These are phyloP conservation scores for Epizoanthus illoricatus DNA, from an alignment of 92 coral and sea anemone species.

Conservation along the genomic window DNA sequence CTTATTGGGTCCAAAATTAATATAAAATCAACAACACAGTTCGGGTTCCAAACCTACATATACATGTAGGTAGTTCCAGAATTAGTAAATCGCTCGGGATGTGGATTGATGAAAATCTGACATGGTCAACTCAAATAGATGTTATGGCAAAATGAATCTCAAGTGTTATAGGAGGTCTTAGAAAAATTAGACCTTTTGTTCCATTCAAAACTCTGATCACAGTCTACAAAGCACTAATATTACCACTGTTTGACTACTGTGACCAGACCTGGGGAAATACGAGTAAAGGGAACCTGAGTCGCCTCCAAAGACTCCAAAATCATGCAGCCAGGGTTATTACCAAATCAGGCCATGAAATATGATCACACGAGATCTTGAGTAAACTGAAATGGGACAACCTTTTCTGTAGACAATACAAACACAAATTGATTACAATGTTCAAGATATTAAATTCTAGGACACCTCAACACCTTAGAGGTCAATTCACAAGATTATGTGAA, in stretches of 20 bases:
- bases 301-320: background rate
- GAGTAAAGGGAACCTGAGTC: background rate
- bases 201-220: background rate
- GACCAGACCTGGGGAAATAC: conserved; percentile 24
- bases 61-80: conserved; percentile 26
- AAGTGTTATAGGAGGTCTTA: background rate
- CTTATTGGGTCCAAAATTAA: conserved; percentile 19
- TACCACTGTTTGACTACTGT: conserved; percentile 16
- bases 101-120: conserved; percentile 5
- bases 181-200: conserved; percentile 14
- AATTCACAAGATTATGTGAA: background rate
- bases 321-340: background rate
- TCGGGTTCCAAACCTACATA: conserved; percentile 16
- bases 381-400: background rate
- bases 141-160: background rate
- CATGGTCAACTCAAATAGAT: background rate
- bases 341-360: background rate
- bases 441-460: no score
- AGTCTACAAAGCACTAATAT: conserved; percentile 11
- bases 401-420: background rate
- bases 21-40: background rate
- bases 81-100: conserved; percentile 20
- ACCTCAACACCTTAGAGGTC: no score
- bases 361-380: background rate
- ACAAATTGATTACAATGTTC: background rate